A percentile compares a stretch with the other conserved stretches of the same genome.
phyloP scores from a whole-genome alignment of 1,140 invertebrate genomes.

The Nephila pilipes region DNA sequence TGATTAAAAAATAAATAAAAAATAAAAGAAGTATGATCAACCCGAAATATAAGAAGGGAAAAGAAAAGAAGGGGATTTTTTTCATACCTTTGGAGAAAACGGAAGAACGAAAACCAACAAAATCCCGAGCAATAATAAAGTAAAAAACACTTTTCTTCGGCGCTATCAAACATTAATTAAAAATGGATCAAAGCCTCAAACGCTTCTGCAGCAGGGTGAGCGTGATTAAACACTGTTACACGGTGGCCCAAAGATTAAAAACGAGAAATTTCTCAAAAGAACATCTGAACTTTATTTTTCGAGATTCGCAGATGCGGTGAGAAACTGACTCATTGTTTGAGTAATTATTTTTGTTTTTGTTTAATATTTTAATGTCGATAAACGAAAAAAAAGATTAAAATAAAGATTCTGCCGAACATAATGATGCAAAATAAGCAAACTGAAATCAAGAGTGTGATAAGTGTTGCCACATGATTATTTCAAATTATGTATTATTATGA shows the following conservation, averaged over 20 bases:
- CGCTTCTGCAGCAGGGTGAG: not conserved
- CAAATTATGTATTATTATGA: too few species aligned
- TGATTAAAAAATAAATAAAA: constrained; percentile 18
- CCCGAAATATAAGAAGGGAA: not conserved
- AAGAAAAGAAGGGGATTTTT: too few species aligned
- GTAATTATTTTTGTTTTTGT: too few species aligned
- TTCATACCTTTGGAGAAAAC: not conserved
- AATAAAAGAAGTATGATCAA: not conserved
- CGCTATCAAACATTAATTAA: constrained; percentile 66
- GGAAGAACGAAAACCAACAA: not conserved
- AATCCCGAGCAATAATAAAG: not conserved
- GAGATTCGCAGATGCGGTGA: too few species aligned
- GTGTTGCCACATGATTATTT: too few species aligned
- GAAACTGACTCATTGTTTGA: too few species aligned
- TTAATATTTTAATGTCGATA: too few species aligned
- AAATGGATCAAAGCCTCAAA: constrained; percentile 61
- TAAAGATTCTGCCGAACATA: too few species aligned
- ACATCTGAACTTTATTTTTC: not conserved
- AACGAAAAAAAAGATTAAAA: too few species aligned
- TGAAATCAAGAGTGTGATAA: too few species aligned
- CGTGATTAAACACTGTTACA: constrained; percentile 10
- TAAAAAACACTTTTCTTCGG: not conserved
- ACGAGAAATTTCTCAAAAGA: not conserved
- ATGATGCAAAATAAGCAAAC: too few species aligned
- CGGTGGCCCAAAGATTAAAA: not conserved